Conservation (phyloP, 1,140 invertebrate genomes). For the Drosophila sproati region DNA sequence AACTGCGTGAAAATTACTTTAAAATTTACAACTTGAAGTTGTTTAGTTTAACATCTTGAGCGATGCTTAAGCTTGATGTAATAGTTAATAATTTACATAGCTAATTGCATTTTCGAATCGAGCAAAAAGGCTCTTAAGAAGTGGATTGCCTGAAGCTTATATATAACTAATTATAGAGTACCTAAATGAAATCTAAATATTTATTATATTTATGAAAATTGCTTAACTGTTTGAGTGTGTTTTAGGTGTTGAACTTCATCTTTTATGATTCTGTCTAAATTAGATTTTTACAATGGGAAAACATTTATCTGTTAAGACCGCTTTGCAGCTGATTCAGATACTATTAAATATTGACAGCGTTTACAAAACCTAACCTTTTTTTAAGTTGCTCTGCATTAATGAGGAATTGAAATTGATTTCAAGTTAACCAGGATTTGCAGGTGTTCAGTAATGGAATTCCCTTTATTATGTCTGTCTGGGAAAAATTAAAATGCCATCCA, state of each 20-base stretch:
- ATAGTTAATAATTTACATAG: conserved; percentile 35
- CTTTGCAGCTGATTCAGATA: too few relatives aligned
- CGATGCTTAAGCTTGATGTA: conserved; percentile 35
- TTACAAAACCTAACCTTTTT: neutral
- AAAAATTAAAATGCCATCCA: neutral
- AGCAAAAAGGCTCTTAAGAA: conserved; percentile 4
- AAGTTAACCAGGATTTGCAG: conserved; percentile 6
- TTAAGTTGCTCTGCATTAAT: neutral
- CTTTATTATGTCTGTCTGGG: conserved; percentile 24
- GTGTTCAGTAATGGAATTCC: conserved; percentile 36
- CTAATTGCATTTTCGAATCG: conserved; percentile 17
- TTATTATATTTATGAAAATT: conserved; percentile 10
- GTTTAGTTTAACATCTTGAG: neutral
- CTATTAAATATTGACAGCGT: too few relatives aligned
- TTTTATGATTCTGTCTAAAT: neutral
- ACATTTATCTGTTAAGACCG: neutral
- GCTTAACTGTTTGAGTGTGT: neutral
- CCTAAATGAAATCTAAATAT: conserved; percentile 8
- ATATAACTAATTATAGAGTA: conserved; percentile 1
- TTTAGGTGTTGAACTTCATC: conserved; percentile 1
- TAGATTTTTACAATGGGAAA: neutral
- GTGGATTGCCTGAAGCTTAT: neutral
- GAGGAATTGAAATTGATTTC: conserved; percentile 12
- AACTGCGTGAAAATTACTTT: conserved; percentile 52
- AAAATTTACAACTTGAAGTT: conserved; percentile 42